phyloP scores from a whole-genome alignment of 2,797 vertebrate genomes.

The Ficedula albicollis region DNA sequence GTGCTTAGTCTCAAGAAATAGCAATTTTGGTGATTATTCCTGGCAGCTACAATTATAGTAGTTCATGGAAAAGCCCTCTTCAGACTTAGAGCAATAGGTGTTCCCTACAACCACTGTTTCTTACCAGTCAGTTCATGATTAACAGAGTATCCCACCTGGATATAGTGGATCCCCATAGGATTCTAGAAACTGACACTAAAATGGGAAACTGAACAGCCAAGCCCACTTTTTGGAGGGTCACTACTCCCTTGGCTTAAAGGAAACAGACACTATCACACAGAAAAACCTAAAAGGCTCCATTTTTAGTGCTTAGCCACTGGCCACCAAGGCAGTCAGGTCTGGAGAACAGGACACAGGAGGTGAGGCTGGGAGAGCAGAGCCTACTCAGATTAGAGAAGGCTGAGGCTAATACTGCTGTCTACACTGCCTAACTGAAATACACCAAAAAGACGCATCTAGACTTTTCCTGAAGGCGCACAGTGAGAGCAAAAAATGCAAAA shows the following conservation, averaged over 20 bases:
- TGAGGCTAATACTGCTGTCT: not conserved
- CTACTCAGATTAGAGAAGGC: not conserved
- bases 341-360: fast-evolving
- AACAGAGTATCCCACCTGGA: not conserved
- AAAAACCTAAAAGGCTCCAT: not conserved
- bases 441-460: not conserved
- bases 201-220: not conserved
- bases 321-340: not conserved
- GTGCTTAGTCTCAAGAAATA: not conserved
- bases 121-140: not conserved
- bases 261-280: not conserved
- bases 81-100: not conserved
- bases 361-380: not conserved
- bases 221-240: not conserved
- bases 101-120: not conserved
- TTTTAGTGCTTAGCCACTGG: not conserved
- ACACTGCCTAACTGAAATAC: not conserved
- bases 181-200: not conserved
- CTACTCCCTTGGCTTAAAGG: not conserved
- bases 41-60: not conserved
- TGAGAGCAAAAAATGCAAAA: not conserved
- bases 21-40: not conserved
- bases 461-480: not conserved
- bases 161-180: not conserved
- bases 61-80: not conserved